Conservation (phyloP, 1,140 invertebrate species). For the Drosophila serrata region DNA sequence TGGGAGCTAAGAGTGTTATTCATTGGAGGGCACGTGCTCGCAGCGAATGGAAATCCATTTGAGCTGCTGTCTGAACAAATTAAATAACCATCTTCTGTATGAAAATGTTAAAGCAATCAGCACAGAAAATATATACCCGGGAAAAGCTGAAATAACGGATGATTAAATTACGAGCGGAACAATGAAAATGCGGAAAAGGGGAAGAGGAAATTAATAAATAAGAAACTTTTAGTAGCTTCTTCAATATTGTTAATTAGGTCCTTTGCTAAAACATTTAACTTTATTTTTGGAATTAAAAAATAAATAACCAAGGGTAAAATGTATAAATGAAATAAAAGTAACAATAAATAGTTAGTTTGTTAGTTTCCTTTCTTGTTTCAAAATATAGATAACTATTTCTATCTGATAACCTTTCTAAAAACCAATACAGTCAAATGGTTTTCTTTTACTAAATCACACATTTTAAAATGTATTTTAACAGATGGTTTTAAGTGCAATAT, state of each 20-base stretch:
- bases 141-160: conserved; percentile 6
- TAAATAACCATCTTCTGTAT: conserved; percentile 35
- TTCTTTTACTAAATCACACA: background rate
- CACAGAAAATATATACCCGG: conserved; percentile 9
- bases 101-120: conserved; percentile 15
- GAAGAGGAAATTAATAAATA: background rate
- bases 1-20: background rate
- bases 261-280: too few species aligned
- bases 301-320: too few species aligned
- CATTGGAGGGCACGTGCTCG: conserved; percentile 7
- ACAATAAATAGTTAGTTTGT: too few species aligned
- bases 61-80: conserved; percentile 26
- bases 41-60: conserved; percentile 18
- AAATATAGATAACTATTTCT: background rate
- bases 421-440: background rate
- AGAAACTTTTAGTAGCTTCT: background rate
- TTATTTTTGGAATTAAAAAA: too few species aligned
- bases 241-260: background rate
- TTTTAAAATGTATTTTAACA: conserved; percentile 6
- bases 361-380: too few species aligned
- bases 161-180: conserved; percentile 5
- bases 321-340: too few species aligned
- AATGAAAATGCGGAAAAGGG: background rate
- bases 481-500: conserved; percentile 5
- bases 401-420: too few species aligned